Evolutionary conservation across 2,888 invertebrate species (phyloP).

Genomic region (Anthoptus insignis): DNA sequence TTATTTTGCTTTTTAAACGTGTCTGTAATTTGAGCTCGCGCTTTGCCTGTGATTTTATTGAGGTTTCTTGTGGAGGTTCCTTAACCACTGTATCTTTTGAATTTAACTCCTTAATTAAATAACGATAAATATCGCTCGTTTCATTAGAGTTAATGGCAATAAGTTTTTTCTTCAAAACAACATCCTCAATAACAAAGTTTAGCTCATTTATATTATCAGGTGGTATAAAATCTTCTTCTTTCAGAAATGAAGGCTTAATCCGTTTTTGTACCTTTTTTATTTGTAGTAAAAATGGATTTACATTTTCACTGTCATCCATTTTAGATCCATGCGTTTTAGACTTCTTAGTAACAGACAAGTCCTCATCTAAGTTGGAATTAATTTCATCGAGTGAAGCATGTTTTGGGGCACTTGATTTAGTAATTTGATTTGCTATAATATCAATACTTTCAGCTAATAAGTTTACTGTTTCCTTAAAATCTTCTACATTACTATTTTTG

Average conservation of each 20-base stretch:
- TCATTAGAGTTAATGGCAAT: not conserved
- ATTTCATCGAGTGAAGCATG: not conserved
- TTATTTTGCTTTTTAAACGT: not conserved
- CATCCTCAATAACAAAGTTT: not conserved
- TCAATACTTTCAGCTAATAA: no score
- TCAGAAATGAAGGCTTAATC: not conserved
- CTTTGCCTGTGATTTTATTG: not conserved
- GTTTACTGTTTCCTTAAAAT: no score
- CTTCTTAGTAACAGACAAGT: no score
- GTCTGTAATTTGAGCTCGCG: not conserved
- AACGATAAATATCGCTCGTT: not conserved
- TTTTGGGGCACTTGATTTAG: not conserved
- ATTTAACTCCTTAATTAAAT: not conserved
- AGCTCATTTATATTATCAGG: not conserved
- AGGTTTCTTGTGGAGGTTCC: not conserved
- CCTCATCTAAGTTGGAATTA: no score
- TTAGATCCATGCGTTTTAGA: no score
- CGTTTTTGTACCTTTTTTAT: not conserved
- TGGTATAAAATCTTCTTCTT: not conserved
- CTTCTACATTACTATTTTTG: no score
- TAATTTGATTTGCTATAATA: no score
- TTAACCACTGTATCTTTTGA: not conserved
- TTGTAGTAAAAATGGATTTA: not conserved
- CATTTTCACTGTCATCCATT: not conserved
- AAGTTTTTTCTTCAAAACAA: not conserved